These are phyloP conservation scores for Andricus quercusramuli DNA, from an alignment of 2,888 invertebrate species.

Conservation along the genomic window DNA sequence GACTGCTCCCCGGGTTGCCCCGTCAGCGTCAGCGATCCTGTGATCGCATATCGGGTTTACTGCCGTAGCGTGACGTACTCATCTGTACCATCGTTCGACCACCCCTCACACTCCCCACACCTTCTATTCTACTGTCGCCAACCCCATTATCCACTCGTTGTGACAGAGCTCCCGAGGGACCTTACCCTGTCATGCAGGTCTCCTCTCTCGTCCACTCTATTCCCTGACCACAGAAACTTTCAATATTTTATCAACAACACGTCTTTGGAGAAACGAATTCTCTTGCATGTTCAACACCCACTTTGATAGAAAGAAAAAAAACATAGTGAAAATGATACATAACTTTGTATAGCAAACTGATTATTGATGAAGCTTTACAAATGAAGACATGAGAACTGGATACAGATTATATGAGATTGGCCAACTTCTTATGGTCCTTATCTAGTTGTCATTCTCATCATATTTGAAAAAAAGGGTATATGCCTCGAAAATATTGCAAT, in stretches of 20 bases:
- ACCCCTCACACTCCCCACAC: conserved; percentile 61
- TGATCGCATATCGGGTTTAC: conserved; percentile 76
- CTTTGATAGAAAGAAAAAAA: neutral
- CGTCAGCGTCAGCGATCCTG: conserved; percentile 75
- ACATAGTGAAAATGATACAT: neutral
- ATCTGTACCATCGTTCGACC: conserved; percentile 67
- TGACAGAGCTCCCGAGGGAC: conserved; percentile 77
- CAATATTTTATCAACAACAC: conserved; percentile 41
- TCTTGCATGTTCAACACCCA: neutral
- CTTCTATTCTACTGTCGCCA: conserved; percentile 64
- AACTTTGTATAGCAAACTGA: neutral
- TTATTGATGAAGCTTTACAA: conserved; percentile 2
- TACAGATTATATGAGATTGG: too few species aligned
- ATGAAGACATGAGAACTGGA: too few species aligned
- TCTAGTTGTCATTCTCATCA: too few species aligned
- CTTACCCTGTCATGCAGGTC: conserved; percentile 45
- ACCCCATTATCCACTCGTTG: conserved; percentile 77
- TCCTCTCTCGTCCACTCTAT: conserved; percentile 50
- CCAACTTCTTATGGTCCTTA: too few species aligned
- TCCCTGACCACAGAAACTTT: conserved; percentile 54
- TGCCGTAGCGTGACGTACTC: conserved; percentile 77
- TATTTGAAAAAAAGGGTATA: too few species aligned
- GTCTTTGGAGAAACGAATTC: neutral
- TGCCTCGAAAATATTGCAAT: too few species aligned
- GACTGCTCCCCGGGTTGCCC: conserved; percentile 77